Evolutionary conservation across 30 jellyfish, hydroid and myxozoan genomes (phyloP), one percentile per base, ranked within the genome.

Genomic region (Cassiopea andromeda): DNA sequence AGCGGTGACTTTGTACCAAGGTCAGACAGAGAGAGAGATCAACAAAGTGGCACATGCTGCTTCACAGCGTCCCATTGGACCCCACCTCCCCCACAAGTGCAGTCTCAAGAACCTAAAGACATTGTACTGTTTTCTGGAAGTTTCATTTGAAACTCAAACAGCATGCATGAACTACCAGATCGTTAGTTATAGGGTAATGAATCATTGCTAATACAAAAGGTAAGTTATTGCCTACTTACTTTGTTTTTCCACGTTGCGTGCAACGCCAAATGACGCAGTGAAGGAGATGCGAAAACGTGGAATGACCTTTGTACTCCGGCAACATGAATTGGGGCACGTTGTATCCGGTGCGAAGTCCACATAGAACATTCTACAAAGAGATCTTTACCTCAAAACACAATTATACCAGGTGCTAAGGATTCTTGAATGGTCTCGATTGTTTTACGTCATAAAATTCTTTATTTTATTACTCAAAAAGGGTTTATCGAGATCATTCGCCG

Each of bases 271-370:
- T 50, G 64, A 50, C 9, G 9, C 9, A 2, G 64, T 9, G 64
- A 50, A 50, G 64, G 64, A 50, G 64, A 5, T 5, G 9, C 9
- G 64, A 75, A 48, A 77, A 77, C 90, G 90, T 81, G 90, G 13
- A 43, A n/a, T 48, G 90, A 81, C 90, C 90, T 81, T 81, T 81
- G 85, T 44, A n/a, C 92, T 46, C 69, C n/a, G 45, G 72, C 77
- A 2, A 66, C 92, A 58, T 83, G 85, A 18, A 6, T 5, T 7
- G 27, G 48, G 8, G 45, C 92, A 83, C 75, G 92, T 18, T 17
- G 82, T 60, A 54, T 73, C 92, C 87, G 87, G 92, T 73, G 16
- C 92, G 74, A 85, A 85, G 92, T 85, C 92, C 92, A 85, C 54
- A 57, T 49, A 43, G 79, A 70, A 70, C 79, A 19, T 70, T 70